These are phyloP conservation scores for Apocrypta bakeri DNA, from an alignment of 1,140 invertebrate species.

Conservation along the genomic window DNA sequence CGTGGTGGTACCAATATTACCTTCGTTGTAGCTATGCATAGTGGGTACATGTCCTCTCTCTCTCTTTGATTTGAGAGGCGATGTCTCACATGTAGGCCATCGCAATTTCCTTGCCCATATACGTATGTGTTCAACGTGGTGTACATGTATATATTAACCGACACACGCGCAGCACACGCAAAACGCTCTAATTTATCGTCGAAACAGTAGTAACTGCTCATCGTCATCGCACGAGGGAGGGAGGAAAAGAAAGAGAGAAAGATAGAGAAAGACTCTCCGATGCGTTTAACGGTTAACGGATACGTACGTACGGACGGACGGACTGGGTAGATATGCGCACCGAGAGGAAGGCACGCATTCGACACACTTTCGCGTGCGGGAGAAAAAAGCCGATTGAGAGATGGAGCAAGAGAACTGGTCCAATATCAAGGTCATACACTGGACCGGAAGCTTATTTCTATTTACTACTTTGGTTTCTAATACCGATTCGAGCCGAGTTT, in stretches of 20 bases:
- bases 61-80: not conserved
- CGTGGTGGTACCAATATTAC: slow-evolving; percentile 26
- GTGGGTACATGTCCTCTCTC: not conserved
- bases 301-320: not conserved
- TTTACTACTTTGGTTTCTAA: not conserved
- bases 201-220: not conserved
- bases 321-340: not conserved
- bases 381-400: not conserved
- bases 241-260: not conserved
- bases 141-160: slow-evolving; percentile 18
- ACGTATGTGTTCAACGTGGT: not conserved
- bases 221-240: not conserved
- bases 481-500: not conserved
- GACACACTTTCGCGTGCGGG: slow-evolving; percentile 35
- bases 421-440: slow-evolving; percentile 44
- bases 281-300: slow-evolving; percentile 44
- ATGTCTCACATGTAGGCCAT: slow-evolving; percentile 1
- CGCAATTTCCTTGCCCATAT: slow-evolving; percentile 20
- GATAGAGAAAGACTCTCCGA: not conserved
- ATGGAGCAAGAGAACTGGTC: slow-evolving; percentile 39
- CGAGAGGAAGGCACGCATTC: slow-evolving; percentile 35
- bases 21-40: not conserved
- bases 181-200: slow-evolving; percentile 9
- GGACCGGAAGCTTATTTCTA: not conserved
- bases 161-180: not conserved